Evolutionary conservation across 2,888 invertebrate genomes (phyloP), one percentile per base, ranked within the genome.

Genomic region (Fragum whitleyi): DNA sequence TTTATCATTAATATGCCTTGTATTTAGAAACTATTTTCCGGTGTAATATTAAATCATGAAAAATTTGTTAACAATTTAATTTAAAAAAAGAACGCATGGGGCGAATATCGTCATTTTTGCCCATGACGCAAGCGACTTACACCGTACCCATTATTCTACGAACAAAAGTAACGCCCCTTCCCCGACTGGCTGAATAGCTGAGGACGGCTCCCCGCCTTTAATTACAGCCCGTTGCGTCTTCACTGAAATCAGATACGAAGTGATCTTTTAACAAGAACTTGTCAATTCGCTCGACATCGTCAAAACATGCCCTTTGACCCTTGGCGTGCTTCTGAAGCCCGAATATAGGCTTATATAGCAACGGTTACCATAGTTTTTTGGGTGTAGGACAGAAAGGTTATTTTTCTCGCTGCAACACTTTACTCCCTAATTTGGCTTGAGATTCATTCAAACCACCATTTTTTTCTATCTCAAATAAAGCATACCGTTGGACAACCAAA

Each of bases 241-340:
- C 57, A 29, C 14, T 70, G 70, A 23, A 70, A 70, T 36, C 7
- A 36, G 70, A 70, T 36, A 29, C 55, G 21, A 21, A 29, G 55
- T 70, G 70, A 70, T 70, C 69, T 70, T 69, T 70, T 55, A 70
- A 70, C 70, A 70, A 70, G 70, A 70, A 70, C 55, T 53, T 51
- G 69, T 51, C 51, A 69, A 28, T 51, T 53, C 69, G 21, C 69
- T 32, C 53, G 53, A 57, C 36, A 36, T 70, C 53, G 70, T 70
- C 70, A 70, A 55, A 70, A 70, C 55, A 55, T 57, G 55, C 29
- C 70, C 70, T 70, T 51, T 70, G 70, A 70, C 70, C 53, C 36
- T 28, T n/a, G 65, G 16, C 65, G 65, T 65, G 42, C 65, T 65
- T 65, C 65, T 21, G 26, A 21, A 39, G 65, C 26, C 11, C 65